Evolutionary conservation across 2,888 invertebrate genomes (phyloP).

Genomic region (Digitonthophagus gazella): DNA sequence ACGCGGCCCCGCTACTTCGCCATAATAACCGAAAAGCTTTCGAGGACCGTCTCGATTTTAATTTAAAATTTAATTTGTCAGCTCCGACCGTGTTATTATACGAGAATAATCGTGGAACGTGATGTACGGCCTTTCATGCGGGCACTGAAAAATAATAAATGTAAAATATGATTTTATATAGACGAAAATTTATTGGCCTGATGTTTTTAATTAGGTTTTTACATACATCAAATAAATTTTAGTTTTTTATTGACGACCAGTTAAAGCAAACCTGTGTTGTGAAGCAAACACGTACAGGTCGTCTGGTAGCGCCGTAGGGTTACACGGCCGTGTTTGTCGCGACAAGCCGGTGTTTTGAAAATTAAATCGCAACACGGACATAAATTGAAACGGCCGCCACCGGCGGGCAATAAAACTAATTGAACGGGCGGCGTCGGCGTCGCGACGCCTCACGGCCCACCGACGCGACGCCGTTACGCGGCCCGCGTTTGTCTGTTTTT

Average conservation of each 20-base stretch:
- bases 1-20: neutral
- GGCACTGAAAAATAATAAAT: neutral
- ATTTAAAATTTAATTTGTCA: neutral
- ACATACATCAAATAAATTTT: too few relatives aligned
- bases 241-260: too few relatives aligned
- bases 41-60: neutral
- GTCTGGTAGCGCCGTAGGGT: neutral
- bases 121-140: neutral
- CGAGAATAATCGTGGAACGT: neutral
- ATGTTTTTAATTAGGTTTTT: too few relatives aligned
- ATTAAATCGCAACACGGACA: neutral
- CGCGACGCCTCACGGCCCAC: neutral
- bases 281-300: neutral
- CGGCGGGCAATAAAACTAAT: slow-evolving; percentile 12
- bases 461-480: neutral
- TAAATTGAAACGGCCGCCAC: slow-evolving; percentile 7
- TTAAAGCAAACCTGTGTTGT: too few relatives aligned
- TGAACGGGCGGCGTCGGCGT: slow-evolving; percentile 4
- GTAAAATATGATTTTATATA: neutral
- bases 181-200: too few relatives aligned
- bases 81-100: neutral
- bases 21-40: neutral
- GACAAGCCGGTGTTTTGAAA: neutral
- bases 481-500: slow-evolving; percentile 20
- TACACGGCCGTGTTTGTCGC: neutral